A percentile compares a stretch with the other conserved stretches of the same genome.
These are phyloP conservation scores for Argya squamiceps DNA, from an alignment of 2,797 vertebrate species.

Conservation along the genomic window DNA sequence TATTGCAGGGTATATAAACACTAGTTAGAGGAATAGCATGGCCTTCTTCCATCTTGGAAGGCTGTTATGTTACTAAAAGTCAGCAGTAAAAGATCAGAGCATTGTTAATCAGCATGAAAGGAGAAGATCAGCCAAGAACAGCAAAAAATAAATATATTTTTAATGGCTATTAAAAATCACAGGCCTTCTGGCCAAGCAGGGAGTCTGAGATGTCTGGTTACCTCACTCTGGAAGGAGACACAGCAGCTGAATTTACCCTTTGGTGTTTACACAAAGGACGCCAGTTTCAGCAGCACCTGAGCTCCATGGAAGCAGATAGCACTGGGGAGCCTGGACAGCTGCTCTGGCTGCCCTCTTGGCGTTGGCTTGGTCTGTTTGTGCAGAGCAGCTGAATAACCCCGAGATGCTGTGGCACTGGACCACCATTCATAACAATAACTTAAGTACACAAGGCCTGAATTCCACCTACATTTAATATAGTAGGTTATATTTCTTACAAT, in stretches of 20 bases:
- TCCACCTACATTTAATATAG: background rate
- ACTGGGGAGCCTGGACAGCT: background rate
- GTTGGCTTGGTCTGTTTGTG: background rate
- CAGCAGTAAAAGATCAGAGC: slow-evolving; percentile 56
- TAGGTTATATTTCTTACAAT: background rate
- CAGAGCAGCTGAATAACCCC: background rate
- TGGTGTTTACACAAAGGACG: background rate
- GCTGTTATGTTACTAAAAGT: slow-evolving; percentile 39
- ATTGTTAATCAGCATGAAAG: slow-evolving; percentile 60
- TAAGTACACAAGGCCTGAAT: background rate
- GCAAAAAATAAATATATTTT: slow-evolving; percentile 50
- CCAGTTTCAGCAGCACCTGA: background rate
- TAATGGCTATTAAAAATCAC: slow-evolving; percentile 37
- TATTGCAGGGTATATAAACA: slow-evolving; percentile 47
- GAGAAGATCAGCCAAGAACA: slow-evolving; percentile 49
- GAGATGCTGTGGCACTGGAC: background rate
- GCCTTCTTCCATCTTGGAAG: slow-evolving; percentile 51
- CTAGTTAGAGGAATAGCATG: slow-evolving; percentile 29
- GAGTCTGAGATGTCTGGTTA: slow-evolving; percentile 42
- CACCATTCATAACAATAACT: background rate
- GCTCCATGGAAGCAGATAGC: background rate
- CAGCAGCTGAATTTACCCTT: background rate
- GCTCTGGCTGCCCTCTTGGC: background rate
- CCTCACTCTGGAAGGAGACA: slow-evolving; percentile 16
- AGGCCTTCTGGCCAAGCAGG: slow-evolving; percentile 38